These are phyloP conservation scores for Menidia beryllina DNA, from an alignment of 2,113 vertebrate species.

Conservation along the genomic window DNA sequence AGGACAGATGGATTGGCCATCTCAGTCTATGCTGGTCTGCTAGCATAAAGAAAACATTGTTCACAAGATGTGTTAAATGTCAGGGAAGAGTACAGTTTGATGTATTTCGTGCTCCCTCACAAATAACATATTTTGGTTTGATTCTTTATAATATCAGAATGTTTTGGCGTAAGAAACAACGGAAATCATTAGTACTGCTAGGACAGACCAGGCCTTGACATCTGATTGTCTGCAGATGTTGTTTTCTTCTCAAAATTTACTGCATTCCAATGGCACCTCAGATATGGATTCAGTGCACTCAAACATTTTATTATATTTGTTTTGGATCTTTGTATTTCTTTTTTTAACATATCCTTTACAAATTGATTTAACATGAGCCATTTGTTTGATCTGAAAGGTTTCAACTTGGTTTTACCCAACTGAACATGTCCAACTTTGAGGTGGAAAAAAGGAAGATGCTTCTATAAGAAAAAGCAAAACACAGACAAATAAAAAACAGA, in stretches of 20 bases:
- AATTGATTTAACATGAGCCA: too few species aligned
- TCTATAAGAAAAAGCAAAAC: not conserved
- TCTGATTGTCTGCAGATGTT: slow-evolving; percentile 6
- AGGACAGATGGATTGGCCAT: not conserved
- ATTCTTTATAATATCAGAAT: not conserved
- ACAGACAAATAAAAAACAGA: not conserved
- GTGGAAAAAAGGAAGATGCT: not conserved
- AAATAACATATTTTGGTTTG: not conserved
- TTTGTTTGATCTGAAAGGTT: too few species aligned
- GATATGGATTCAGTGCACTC: slow-evolving; percentile 1
- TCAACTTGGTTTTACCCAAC: not conserved
- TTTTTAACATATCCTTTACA: not conserved
- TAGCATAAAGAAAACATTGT: not conserved
- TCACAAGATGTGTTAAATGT: not conserved
- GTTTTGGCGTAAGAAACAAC: not conserved
- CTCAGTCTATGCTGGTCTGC: not conserved
- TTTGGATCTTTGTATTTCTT: slow-evolving; percentile 4
- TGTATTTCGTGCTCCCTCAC: not conserved
- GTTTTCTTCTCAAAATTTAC: slow-evolving; percentile 1
- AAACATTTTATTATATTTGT: slow-evolving; percentile 2
- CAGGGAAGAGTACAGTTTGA: not conserved
- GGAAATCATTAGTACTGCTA: not conserved
- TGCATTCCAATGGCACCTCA: not conserved
- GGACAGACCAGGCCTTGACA: slow-evolving; percentile 4
- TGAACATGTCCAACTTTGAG: not conserved